Conservation (phyloP, 1,140 invertebrate genomes). For the Neuroterus valhalla region DNA sequence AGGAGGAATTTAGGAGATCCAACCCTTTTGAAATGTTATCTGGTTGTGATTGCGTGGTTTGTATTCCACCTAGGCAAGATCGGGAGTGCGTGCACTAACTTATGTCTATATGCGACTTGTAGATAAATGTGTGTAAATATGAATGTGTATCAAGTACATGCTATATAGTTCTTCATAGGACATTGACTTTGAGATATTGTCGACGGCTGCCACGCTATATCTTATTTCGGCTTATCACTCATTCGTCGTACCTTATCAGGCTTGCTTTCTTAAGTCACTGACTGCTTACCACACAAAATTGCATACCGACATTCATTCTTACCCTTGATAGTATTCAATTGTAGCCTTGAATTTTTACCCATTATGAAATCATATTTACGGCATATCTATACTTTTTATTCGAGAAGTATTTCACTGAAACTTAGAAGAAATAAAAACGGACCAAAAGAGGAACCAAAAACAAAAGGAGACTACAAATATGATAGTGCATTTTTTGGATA, state of each 20-base stretch:
- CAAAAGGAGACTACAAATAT: too few relatives aligned
- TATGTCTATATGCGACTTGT: conserved; percentile 5
- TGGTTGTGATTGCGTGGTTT: background rate
- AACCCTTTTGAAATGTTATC: background rate
- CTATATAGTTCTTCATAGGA: conserved; percentile 72
- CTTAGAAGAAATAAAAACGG: conserved; percentile 14
- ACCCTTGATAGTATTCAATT: conserved; percentile 18
- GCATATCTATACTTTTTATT: conserved; percentile 34
- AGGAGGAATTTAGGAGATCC: background rate
- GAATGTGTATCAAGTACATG: conserved; percentile 52
- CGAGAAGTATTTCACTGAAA: conserved; percentile 8
- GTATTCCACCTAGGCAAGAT: background rate
- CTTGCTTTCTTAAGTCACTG: conserved; percentile 52
- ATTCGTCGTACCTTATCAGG: conserved; percentile 67
- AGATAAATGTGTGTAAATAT: conserved; percentile 49
- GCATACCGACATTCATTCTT: conserved; percentile 29
- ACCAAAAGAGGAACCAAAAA: too few relatives aligned
- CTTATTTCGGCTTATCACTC: conserved; percentile 70
- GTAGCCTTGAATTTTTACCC: conserved; percentile 15
- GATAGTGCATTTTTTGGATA: too few relatives aligned
- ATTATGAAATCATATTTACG: conserved; percentile 35
- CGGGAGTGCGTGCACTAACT: conserved; percentile 9
- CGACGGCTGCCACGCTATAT: conserved; percentile 65
- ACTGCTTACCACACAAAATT: conserved; percentile 50
- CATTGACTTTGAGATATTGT: conserved; percentile 75